Evolutionary conservation across 1,140 invertebrate genomes (phyloP), one percentile per base, ranked within the genome.

Genomic region (Saccostrea cuccullata): DNA sequence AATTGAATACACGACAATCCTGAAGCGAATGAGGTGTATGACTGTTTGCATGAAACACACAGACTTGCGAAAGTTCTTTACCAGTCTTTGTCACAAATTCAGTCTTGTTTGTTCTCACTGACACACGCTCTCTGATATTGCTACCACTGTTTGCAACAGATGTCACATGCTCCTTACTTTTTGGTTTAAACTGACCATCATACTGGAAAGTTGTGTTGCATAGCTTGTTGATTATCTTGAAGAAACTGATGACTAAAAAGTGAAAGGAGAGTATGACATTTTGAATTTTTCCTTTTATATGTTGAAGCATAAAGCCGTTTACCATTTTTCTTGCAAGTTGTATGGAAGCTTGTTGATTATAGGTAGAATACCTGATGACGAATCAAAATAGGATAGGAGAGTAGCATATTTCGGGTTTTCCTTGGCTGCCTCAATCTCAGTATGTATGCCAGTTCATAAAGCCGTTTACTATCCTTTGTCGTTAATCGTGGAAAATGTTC

Each of bases 321-420:
- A 86, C 91, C 90, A 91, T 67, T 90, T 91, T 73, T 91, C 86
- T 47, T 91, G 90, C 3, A 90, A 55, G 55, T 56, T 55, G 9
- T 40, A 9, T 2, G 90, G 88, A 55, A 91, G 77, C 56, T 91
- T 91, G 20, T 13, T 56, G 13, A 90, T 56, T 60, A 91, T 89
- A 5, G 87, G 89, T 8, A 20, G 56, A 12, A 91, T 64, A n/a
- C 87, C 90, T 91, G 30, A 36, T 36, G 30, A 36, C 30, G 30
- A 36, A 36, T 36, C 30, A 36, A 36, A 36, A 36, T 36, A 90
- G n/a, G 87, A 67, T 8, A 91, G 56, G 2, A 70, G 17, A 12
- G 40, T 30, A 9, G 20, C 17, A 26, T 88, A 89, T 77, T 82
- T 86, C 73, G 67, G 55, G 55, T 91, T 67, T 82, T 87, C 73